Evolutionary conservation across 2,888 invertebrate genomes (phyloP).

Genomic region (Cheilosia vulpina): DNA sequence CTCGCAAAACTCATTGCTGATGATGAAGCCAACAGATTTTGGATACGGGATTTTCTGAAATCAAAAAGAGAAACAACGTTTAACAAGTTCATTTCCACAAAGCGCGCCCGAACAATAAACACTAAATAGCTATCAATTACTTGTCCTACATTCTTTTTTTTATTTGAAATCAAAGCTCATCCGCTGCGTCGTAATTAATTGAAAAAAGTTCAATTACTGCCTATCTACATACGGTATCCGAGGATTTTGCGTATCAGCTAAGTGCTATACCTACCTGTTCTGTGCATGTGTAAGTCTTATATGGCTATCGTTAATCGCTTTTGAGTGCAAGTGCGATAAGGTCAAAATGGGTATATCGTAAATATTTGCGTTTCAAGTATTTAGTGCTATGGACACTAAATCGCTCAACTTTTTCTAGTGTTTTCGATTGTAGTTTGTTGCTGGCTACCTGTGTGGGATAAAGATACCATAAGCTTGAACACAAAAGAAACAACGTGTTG

Average conservation of each 20-base stretch:
- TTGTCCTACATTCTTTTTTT: background rate
- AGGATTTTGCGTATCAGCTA: conserved; percentile 23
- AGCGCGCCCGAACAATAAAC: background rate
- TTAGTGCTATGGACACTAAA: conserved; percentile 27
- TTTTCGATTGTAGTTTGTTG: background rate
- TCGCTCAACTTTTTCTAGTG: conserved; percentile 1
- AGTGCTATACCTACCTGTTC: background rate
- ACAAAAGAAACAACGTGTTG: background rate
- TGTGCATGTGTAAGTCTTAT: background rate
- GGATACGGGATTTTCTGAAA: conserved; percentile 85
- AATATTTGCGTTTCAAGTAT: conserved; percentile 17
- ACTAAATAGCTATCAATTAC: background rate
- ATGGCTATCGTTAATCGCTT: conserved; percentile 11
- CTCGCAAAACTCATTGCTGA: conserved; percentile 97
- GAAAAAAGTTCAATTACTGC: conserved; percentile 26
- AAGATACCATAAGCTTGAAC: background rate
- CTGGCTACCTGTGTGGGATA: conserved; percentile 6
- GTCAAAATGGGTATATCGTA: background rate
- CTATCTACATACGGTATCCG: conserved; percentile 44
- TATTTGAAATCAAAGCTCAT: conserved; percentile 20
- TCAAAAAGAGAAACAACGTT: background rate
- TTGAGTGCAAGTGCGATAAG: conserved; percentile 35
- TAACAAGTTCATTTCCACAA: background rate
- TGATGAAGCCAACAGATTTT: conserved; percentile 93
- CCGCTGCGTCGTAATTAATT: conserved; percentile 32